Evolutionary conservation across 2,888 invertebrate genomes (phyloP).

Genomic region (Chrysomela aeneicollis): DNA sequence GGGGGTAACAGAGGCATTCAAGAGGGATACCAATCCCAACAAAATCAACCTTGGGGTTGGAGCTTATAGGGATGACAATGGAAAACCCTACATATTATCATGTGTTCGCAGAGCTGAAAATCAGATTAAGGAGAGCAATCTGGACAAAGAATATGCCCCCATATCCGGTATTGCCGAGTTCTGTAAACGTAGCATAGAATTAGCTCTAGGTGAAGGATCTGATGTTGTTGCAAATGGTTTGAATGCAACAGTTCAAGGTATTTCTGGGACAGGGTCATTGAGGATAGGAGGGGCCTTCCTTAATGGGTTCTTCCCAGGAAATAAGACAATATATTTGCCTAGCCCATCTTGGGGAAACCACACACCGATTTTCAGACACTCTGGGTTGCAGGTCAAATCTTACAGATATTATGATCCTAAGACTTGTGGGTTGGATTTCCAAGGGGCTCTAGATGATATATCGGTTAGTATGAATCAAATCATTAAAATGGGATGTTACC

Average conservation of each 20-base stretch:
- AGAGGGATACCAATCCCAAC: conserved; percentile 86
- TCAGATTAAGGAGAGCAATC: conserved; percentile 68
- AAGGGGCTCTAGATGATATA: conserved; percentile 90
- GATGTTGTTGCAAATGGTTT: conserved; percentile 72
- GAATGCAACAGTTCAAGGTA: conserved; percentile 81
- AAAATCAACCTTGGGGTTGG: conserved; percentile 97
- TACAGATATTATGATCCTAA: conserved; percentile 95
- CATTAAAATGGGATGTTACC: not conserved
- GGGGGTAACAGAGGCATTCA: conserved; percentile 96
- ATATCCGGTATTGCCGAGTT: conserved; percentile 89
- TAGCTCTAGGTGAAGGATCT: conserved; percentile 88
- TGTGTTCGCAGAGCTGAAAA: conserved; percentile 89
- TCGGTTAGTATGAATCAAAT: conserved; percentile 66
- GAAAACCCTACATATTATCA: conserved; percentile 94
- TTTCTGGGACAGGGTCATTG: conserved; percentile 98
- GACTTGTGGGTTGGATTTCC: conserved; percentile 92
- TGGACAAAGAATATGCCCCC: conserved; percentile 96
- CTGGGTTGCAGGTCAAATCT: conserved; percentile 83
- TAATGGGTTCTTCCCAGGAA: conserved; percentile 78
- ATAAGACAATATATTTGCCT: conserved; percentile 88
- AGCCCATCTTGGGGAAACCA: conserved; percentile 99
- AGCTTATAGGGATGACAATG: conserved; percentile 97
- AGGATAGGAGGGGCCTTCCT: conserved; percentile 91
- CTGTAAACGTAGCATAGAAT: conserved; percentile 80
- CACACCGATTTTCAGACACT: conserved; percentile 89